phyloP scores from a whole-genome alignment of 2,888 invertebrate species.

The Sminthurinus aureus region DNA sequence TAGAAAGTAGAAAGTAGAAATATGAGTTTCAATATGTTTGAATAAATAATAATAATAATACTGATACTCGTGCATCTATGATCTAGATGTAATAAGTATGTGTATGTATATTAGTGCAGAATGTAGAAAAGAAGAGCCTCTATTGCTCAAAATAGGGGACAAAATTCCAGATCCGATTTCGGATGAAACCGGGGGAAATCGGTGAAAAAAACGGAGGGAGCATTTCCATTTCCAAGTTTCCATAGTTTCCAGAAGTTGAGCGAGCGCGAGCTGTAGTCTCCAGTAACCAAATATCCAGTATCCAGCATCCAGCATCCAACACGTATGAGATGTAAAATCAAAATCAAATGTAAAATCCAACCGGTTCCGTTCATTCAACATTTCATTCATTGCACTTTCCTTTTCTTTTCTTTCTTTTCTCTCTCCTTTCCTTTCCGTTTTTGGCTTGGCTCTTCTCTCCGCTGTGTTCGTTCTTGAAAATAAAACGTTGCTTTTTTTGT shows the following conservation, averaged over 20 bases:
- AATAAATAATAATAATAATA: neutral
- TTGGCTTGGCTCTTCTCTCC: neutral
- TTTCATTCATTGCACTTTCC: neutral
- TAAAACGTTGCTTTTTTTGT: too few species aligned
- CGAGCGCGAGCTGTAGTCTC: neutral
- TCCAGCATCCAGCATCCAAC: neutral
- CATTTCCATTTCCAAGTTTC: neutral
- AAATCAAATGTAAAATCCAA: too few species aligned
- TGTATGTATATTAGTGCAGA: neutral
- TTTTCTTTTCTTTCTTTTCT: neutral
- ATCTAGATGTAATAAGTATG: neutral
- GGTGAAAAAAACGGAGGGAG: conserved; percentile 12
- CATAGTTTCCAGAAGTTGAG: neutral
- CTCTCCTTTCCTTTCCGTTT: neutral
- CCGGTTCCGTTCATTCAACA: too few species aligned
- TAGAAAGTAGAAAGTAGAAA: neutral
- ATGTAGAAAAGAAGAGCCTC: neutral
- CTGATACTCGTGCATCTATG: neutral
- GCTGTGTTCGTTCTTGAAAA: too few species aligned
- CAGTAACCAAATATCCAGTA: neutral
- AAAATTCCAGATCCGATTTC: neutral
- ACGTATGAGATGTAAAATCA: too few species aligned
- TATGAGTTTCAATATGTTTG: neutral
- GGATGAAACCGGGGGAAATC: conserved; percentile 27
- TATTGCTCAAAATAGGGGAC: neutral